Base-by-base conservation (phyloP, 1,140 invertebrate genomes). In the Parapsyche elsis region DNA sequence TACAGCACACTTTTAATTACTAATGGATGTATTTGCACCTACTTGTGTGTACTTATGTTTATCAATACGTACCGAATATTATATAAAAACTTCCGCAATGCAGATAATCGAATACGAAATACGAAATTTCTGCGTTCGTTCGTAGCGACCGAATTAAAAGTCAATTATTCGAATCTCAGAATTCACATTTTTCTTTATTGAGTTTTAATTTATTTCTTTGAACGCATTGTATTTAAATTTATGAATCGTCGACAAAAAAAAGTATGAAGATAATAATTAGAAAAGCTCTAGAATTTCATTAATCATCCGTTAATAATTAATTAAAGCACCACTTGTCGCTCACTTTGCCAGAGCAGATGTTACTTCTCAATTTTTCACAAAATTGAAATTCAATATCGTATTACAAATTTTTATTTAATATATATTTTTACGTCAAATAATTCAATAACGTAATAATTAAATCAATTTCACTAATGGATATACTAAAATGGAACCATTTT, bases 241-340 rank as follows among this genome's bases (percentile, higher is more conserved):
- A 21, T 67, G 16, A 24, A 67, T 21, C 5, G 5, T 67, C 12
- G 64, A 24, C 2, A 67, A 67, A 67, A 67, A 67, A 67, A 59
- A 59, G 1, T 21, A 59, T n/a, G 10, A 59, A 10, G 53, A 21
- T n/a, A n/a, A n/a, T 16, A n/a, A 16, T 59, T 67, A 2, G 61
- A 23, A 23, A 67, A 73, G 16, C 30, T 45, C n/a, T 45, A 10
- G 7, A 53, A 73, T 46, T 73, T 45, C 24, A 73, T 73, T 53
- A 73, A 53, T 53, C 21, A 44, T 46, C 23, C n/a, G 44, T 53
- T 21, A 45, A 73, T 46, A 73, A 46, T 46, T 73, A 73, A 73
- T 45, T 73, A 73, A 73, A 46, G 46, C 38, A 73, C 38, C 24
- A 19, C 71, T 73, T 46, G 12, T 21, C 21, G 23, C 12, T 67